Evolutionary conservation across 2,888 invertebrate genomes (phyloP), one percentile per base, ranked within the genome.

Genomic region (Elysia crispata): DNA sequence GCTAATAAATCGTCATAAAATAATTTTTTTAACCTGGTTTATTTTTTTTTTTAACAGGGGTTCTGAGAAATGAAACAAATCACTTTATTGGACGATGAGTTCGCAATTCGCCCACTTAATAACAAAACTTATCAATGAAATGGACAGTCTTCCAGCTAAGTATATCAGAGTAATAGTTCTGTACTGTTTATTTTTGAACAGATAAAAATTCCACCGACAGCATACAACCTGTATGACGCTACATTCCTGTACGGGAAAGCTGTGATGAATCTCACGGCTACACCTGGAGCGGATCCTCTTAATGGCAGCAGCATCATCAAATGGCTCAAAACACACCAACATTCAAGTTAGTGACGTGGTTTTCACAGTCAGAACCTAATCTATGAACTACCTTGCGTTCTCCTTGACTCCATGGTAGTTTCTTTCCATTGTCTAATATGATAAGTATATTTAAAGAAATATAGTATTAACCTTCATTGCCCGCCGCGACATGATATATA

Each of bases 161-260:
- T 20, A 49, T 15, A n/a, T n/a, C n/a, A n/a, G n/a, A n/a, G n/a
- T n/a, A n/a, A n/a, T n/a, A n/a, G n/a, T n/a, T n/a, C n/a, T n/a
- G n/a, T n/a, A n/a, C n/a, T n/a, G n/a, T n/a, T n/a, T n/a, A n/a
- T n/a, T n/a, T n/a, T n/a, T n/a, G n/a, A n/a, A n/a, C 72, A 79
- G 81, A 76, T 73, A 15, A 23, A 64, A 18, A 62, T 82, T 13
- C 77, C 64, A 3, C 79, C n/a, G 15, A 67, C 78, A 33, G 78
- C 76, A 0, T 76, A 76, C 60, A 50, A 81, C 54, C 60, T 83
- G 62, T 81, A 81, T 50, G 82, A 83, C 66, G 82, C 81, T n/a
- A 81, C 79, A 33, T 76, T 77, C 73, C 33, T 79, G 25, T 83
- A 79, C 33, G 82, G 82, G 1, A 28, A 33, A 1, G 77, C 79